phyloP scores from a whole-genome alignment of 1,140 invertebrate species.

The Ceratosolen solmsi region DNA sequence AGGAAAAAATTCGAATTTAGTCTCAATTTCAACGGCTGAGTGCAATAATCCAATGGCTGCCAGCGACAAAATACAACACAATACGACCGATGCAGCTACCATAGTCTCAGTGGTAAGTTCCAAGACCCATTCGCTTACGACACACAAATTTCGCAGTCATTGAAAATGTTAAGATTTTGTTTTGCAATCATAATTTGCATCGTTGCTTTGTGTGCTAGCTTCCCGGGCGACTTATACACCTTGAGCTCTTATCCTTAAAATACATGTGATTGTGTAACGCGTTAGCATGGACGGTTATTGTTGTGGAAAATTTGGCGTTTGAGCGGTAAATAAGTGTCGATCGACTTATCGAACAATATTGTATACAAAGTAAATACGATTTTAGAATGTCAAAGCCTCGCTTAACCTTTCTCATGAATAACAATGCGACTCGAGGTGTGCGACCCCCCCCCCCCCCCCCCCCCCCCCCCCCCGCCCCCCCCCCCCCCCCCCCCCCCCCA shows the following conservation, averaged over 20 bases:
- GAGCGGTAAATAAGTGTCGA: no score
- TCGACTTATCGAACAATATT: no score
- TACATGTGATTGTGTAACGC: neutral
- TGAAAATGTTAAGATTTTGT: slow-evolving; percentile 48
- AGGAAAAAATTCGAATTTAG: slow-evolving; percentile 69
- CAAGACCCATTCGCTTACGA: slow-evolving; percentile 22
- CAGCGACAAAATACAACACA: slow-evolving; percentile 65
- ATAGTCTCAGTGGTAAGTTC: slow-evolving; percentile 84
- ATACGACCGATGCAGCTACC: slow-evolving; percentile 76
- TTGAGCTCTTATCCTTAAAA: slow-evolving; percentile 33
- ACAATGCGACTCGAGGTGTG: slow-evolving; percentile 42
- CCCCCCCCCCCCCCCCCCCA: slow-evolving; percentile 5
- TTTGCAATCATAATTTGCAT: slow-evolving; percentile 45
- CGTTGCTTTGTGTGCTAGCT: slow-evolving; percentile 53
- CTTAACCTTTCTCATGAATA: neutral
- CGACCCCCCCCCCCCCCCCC: neutral
- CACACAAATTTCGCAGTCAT: slow-evolving; percentile 44
- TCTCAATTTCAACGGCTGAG: slow-evolving; percentile 69
- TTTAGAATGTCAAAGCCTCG: neutral
- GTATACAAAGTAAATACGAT: neutral
- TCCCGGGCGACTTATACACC: slow-evolving; percentile 41
- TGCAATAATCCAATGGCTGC: slow-evolving; percentile 62
- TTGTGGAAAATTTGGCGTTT: no score
- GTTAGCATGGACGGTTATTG: no score
- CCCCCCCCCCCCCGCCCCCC: slow-evolving; percentile 5